Evolutionary conservation across 2,113 vertebrate genomes (phyloP), one percentile per base, ranked within the genome.

Genomic region (Oncorhynchus tshawytscha): DNA sequence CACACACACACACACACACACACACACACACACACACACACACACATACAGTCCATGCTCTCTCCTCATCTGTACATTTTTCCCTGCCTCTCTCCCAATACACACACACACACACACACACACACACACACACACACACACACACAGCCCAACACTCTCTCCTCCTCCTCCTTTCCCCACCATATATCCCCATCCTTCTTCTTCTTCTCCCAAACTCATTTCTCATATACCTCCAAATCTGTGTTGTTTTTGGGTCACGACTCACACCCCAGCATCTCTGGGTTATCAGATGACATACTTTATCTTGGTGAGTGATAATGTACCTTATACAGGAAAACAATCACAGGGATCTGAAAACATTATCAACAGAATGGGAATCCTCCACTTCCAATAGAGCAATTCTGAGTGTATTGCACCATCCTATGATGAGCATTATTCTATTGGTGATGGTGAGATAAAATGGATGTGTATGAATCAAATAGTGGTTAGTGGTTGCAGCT

Each of bases 161-260:
- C 29, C 29, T 31, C 29, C 78, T 83, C 71, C 74, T 67, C 72
- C 86, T 82, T 88, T 77, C 79, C 87, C 82, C 81, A 78, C 75
- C 84, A 76, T 81, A 81, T 77, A 78, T 77, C 84, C 85, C 86
- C 81, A 82, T 84, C 82, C 18, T 11, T 81, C 82, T 69, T 81
- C 82, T 69, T 77, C 80, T 87, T 87, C 65, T 73, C 75, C 81
- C 79, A 70, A 85, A 84, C 88, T 72, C 76, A 82, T 87, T 91
- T 88, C 88, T 87, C 88, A 79, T 88, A 86, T 90, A 86, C 74
- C 85, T 84, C 86, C 82, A 81, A 88, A 86, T 74, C 82, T 87
- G 90, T 84, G 83, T 78, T 39, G 78, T 85, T 83, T 87, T 79
- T 81, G 81, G 88, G 88, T 91, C 88, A 84, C 72, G 84, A 54